phyloP scores from a whole-genome alignment of 1,140 invertebrate genomes.

The Trachymyrmex septentrionalis region DNA sequence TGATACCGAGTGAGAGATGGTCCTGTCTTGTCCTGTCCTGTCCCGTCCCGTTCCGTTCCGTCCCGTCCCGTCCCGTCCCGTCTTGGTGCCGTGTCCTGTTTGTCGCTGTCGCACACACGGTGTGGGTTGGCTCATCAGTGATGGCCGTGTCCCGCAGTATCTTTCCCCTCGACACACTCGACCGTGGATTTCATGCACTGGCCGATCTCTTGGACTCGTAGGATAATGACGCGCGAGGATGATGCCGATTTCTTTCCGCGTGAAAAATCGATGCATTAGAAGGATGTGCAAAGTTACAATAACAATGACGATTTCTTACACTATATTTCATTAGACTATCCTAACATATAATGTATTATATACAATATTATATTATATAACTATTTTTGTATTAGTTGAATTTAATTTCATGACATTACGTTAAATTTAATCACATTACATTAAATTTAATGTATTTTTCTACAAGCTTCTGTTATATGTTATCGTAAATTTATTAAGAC shows the following conservation, averaged over 20 bases:
- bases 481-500: too few species aligned
- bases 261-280: conserved; percentile 61
- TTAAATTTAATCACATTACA: too few species aligned
- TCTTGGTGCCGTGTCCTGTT: conserved; percentile 79
- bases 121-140: conserved; percentile 84
- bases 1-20: conserved; percentile 80
- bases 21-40: conserved; percentile 66
- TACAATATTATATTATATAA: too few species aligned
- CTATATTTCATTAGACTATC: background rate
- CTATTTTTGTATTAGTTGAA: too few species aligned
- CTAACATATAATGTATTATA: too few species aligned
- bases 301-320: background rate
- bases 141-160: conserved; percentile 78
- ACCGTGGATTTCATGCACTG: conserved; percentile 14
- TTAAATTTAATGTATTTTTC: too few species aligned
- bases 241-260: conserved; percentile 32
- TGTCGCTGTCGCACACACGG: conserved; percentile 79
- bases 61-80: conserved; percentile 62
- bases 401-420: too few species aligned
- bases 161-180: conserved; percentile 74
- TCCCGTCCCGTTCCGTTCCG: conserved; percentile 61
- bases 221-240: background rate
- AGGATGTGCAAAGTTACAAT: background rate
- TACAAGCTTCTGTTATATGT: too few species aligned
- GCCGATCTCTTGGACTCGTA: conserved; percentile 69